Evolutionary conservation across 2,888 invertebrate genomes (phyloP).

Genomic region (Euphydryas editha): DNA sequence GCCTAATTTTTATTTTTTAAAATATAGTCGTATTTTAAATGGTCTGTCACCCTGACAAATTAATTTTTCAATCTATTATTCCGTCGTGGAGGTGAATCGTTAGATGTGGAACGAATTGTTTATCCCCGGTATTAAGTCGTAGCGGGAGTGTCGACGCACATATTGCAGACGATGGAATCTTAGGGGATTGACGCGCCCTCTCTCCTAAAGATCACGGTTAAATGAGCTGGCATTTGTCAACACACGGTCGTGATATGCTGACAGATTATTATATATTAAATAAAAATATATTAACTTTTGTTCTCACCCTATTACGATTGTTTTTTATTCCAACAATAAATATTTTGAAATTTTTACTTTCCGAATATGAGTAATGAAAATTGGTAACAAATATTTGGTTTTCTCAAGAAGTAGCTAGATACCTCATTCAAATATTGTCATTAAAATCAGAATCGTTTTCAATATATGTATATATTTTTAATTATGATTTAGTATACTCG

Average conservation of each 20-base stretch:
- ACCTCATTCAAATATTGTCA: too few species aligned
- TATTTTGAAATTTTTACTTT: too few species aligned
- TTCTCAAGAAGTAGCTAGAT: too few species aligned
- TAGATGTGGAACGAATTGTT: constrained; percentile 75
- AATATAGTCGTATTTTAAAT: constrained; percentile 20
- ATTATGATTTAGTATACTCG: too few species aligned
- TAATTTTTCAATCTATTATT: constrained; percentile 67
- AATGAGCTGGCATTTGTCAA: constrained; percentile 67
- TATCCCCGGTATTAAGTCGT: constrained; percentile 70
- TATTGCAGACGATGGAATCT: constrained; percentile 61
- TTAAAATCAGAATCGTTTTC: too few species aligned
- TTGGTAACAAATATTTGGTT: neutral
- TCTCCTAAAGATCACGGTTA: constrained; percentile 66
- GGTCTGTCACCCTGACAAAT: constrained; percentile 59
- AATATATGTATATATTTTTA: too few species aligned
- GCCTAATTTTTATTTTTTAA: constrained; percentile 5
- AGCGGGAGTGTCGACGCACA: constrained; percentile 67
- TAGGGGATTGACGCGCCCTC: constrained; percentile 53
- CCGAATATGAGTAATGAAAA: too few species aligned
- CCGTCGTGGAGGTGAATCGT: constrained; percentile 60
- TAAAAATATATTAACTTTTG: constrained; percentile 11
- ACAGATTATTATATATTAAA: constrained; percentile 26
- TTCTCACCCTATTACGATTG: neutral
- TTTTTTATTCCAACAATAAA: neutral
- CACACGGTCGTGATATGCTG: constrained; percentile 43